These are phyloP conservation scores for Promerops cafer DNA, from an alignment of 2,113 vertebrate genomes.

Conservation along the genomic window DNA sequence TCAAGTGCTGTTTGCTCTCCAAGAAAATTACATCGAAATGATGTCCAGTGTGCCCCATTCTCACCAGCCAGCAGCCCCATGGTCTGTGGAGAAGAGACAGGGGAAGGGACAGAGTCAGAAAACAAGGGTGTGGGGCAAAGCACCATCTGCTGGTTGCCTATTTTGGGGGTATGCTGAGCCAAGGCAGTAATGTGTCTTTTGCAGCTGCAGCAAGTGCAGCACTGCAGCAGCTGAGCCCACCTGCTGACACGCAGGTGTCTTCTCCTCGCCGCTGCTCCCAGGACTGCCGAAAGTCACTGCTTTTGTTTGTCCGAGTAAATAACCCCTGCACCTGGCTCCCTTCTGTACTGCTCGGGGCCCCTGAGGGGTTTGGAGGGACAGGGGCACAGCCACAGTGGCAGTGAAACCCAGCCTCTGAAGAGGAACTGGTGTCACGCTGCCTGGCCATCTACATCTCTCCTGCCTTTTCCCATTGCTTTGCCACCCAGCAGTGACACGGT, in stretches of 20 bases:
- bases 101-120: background rate
- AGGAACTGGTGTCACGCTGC: background rate
- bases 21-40: background rate
- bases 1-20: background rate
- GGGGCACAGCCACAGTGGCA: background rate
- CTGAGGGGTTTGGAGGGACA: background rate
- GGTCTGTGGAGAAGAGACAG: background rate
- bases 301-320: background rate
- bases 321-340: background rate
- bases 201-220: background rate
- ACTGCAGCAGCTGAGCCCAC: background rate
- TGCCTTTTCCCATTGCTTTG: background rate
- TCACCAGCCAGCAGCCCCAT: background rate
- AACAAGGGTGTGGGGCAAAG: background rate
- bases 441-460: background rate
- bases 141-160: background rate
- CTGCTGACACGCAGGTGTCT: background rate
- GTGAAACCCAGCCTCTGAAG: background rate
- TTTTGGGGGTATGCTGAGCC: background rate
- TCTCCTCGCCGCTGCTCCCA: background rate
- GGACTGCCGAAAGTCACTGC: background rate
- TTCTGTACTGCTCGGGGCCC: rapidly evolving
- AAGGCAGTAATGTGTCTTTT: background rate
- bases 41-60: background rate
- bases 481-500: rapidly evolving